A percentile compares a stretch with the other conserved stretches of the same genome.
Evolutionary conservation across 2,888 invertebrate genomes (phyloP).

Genomic region (Piscicola geometra): DNA sequence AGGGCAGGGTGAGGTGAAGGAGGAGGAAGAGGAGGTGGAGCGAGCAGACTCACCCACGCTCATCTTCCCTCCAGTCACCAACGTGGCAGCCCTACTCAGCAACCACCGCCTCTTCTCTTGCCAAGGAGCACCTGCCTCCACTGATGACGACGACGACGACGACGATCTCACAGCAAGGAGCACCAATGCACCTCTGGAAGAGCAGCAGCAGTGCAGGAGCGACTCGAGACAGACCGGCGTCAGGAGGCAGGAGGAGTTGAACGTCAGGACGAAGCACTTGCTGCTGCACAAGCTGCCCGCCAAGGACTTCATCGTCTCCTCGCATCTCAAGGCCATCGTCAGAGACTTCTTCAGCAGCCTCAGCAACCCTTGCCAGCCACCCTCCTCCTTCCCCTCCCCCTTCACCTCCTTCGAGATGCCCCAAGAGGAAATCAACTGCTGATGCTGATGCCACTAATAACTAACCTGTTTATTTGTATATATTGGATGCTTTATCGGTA

Average conservation of each 20-base stretch:
- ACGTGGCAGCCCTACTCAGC: background rate
- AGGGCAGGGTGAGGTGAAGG: background rate
- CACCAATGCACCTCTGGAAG: background rate
- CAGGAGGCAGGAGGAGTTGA: constrained; percentile 13
- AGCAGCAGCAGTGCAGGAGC: background rate
- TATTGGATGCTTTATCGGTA: too few species aligned
- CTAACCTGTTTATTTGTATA: background rate
- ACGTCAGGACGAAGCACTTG: background rate
- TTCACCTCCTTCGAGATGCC: constrained; percentile 27
- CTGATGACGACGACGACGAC: constrained; percentile 1
- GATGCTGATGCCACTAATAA: background rate
- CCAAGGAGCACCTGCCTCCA: background rate
- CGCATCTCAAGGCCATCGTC: constrained; percentile 20
- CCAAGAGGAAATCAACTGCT: constrained; percentile 26
- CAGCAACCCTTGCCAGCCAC: background rate
- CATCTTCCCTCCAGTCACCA: constrained; percentile 7
- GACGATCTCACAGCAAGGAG: background rate
- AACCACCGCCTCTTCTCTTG: background rate
- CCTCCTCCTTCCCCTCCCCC: background rate
- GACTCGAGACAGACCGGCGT: constrained; percentile 20
- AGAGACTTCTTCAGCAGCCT: constrained; percentile 18
- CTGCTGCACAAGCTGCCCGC: constrained; percentile 25
- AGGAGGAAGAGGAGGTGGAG: background rate
- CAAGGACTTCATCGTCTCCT: constrained; percentile 30
- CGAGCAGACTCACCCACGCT: background rate